These are phyloP conservation scores for Sebastes hopkinsi DNA, from an alignment of 2,797 vertebrate species.

Conservation along the genomic window DNA sequence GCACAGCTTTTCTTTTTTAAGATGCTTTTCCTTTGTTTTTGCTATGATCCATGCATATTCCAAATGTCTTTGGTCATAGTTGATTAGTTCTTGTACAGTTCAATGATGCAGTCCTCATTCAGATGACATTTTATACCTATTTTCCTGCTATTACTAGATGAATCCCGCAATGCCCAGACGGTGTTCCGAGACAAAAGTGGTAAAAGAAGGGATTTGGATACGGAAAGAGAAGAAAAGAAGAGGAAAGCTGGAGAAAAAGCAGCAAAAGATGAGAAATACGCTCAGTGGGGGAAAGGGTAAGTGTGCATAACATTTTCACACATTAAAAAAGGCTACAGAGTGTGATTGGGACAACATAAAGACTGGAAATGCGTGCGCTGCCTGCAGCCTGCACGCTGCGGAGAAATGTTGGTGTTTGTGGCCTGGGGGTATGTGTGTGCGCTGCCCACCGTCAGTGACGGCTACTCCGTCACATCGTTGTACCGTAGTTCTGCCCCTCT, in stretches of 20 bases:
- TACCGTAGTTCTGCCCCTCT: too few relatives aligned
- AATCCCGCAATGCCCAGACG: slow-evolving; percentile 87
- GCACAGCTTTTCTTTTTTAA: not conserved
- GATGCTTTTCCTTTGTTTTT: slow-evolving; percentile 5
- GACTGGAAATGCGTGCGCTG: not conserved
- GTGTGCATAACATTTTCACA: not conserved
- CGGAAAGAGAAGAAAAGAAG: slow-evolving; percentile 87
- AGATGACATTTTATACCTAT: not conserved
- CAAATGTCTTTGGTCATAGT: not conserved
- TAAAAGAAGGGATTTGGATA: slow-evolving; percentile 88
- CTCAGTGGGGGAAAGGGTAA: slow-evolving; percentile 96
- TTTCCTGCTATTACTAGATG: slow-evolving; percentile 77
- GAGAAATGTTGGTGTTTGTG: too few relatives aligned
- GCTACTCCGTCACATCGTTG: too few relatives aligned
- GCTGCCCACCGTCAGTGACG: too few relatives aligned
- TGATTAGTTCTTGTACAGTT: not conserved
- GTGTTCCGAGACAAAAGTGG: slow-evolving; percentile 93
- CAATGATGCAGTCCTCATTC: not conserved
- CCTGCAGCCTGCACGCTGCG: too few relatives aligned
- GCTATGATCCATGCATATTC: not conserved
- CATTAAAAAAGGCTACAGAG: not conserved
- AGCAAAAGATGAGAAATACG: slow-evolving; percentile 89
- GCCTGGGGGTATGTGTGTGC: too few relatives aligned
- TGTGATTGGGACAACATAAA: not conserved
- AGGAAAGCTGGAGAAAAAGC: slow-evolving; percentile 86